phyloP scores from a whole-genome alignment of 64 coral and sea anemone genomes.

The Montipora efflorescens region DNA sequence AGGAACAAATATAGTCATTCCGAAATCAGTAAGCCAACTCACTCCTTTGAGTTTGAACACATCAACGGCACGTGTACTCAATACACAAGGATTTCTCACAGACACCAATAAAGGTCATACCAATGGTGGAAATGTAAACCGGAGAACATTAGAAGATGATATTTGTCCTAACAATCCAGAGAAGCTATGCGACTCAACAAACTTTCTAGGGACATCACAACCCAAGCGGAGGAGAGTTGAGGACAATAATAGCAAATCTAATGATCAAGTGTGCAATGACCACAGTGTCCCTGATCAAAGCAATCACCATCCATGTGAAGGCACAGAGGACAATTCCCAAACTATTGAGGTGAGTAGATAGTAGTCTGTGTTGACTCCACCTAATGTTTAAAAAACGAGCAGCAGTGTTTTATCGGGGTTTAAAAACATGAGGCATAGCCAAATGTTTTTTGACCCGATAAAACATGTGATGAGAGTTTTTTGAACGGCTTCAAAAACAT shows the following conservation, averaged over 20 bases:
- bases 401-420: too few relatives aligned
- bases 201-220: not conserved
- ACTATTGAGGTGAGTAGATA: not conserved
- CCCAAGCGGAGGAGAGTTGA: constrained; percentile 11
- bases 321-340: not conserved
- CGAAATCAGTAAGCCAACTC: not conserved
- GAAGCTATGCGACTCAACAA: too few relatives aligned
- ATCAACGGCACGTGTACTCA: not conserved
- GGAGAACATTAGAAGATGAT: not conserved
- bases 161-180: not conserved
- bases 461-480: too few relatives aligned
- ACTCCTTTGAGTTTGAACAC: not conserved
- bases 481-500: too few relatives aligned
- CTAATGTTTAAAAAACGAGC: too few relatives aligned
- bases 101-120: not conserved
- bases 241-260: not conserved
- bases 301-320: not conserved
- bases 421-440: too few relatives aligned
- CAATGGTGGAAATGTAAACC: not conserved
- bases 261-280: not conserved
- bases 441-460: too few relatives aligned
- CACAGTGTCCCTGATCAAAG: not conserved
- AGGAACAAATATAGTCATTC: not conserved
- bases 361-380: too few relatives aligned
- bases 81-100: not conserved